Conservation (phyloP, 2,888 invertebrate species). For the Philereme vetulata region DNA sequence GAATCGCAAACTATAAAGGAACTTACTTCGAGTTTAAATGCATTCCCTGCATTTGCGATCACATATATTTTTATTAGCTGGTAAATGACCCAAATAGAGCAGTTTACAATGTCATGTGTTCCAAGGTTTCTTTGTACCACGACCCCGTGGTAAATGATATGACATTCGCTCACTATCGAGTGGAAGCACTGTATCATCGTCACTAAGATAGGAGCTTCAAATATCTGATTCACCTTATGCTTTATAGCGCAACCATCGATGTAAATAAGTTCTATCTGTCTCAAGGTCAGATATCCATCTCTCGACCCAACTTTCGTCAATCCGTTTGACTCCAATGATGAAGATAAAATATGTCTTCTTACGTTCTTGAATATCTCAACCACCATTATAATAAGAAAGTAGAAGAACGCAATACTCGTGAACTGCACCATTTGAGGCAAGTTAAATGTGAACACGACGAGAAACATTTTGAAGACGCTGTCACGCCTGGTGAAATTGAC, state of each 20-base stretch:
- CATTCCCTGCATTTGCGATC: conserved; percentile 57
- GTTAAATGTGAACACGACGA: conserved; percentile 58
- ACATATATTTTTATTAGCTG: conserved; percentile 65
- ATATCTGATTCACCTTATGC: conserved; percentile 55
- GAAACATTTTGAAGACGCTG: conserved; percentile 61
- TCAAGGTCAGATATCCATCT: conserved; percentile 44
- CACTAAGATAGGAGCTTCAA: conserved; percentile 61
- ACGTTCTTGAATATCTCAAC: conserved; percentile 54
- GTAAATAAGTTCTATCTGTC: conserved; percentile 58
- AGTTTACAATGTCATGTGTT: conserved; percentile 59
- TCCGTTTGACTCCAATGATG: conserved; percentile 35
- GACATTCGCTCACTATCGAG: conserved; percentile 63
- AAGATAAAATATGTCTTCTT: conserved; percentile 43
- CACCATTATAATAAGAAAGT: conserved; percentile 55
- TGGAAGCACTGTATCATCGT: conserved; percentile 68
- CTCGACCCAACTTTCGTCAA: conserved; percentile 45
- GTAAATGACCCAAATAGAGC: conserved; percentile 65
- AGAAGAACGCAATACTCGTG: conserved; percentile 55
- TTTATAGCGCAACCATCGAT: conserved; percentile 57
- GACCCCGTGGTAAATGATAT: conserved; percentile 67
- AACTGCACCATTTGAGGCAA: conserved; percentile 67
- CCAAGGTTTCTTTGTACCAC: conserved; percentile 45
- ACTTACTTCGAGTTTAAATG: conserved; percentile 59
- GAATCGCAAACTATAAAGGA: not conserved
- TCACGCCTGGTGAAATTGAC: conserved; percentile 59